A percentile compares a stretch with the other conserved stretches of the same genome.
Evolutionary conservation across 2,113 vertebrate genomes (phyloP).

Genomic region (Echinops telfairi): DNA sequence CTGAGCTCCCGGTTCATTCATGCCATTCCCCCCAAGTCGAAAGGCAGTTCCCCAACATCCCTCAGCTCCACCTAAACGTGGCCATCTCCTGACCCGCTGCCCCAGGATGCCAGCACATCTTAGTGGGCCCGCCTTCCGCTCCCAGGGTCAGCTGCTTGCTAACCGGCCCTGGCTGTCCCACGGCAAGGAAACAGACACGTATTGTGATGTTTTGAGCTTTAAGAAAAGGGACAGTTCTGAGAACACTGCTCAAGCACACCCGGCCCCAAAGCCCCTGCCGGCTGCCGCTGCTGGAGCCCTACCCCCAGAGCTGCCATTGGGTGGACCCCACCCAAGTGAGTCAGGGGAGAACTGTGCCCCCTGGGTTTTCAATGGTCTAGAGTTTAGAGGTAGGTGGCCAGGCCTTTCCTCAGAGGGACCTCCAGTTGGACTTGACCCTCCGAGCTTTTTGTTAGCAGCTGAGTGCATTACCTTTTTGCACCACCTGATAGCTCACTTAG

Average conservation of each 20-base stretch:
- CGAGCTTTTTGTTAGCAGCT: background rate
- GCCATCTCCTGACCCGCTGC: background rate
- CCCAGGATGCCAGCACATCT: background rate
- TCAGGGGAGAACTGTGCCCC: background rate
- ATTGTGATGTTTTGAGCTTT: background rate
- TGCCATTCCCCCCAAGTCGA: background rate
- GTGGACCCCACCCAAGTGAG: background rate
- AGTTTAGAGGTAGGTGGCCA: background rate
- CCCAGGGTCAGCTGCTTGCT: background rate
- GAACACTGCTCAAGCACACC: background rate
- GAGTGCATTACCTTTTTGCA: background rate
- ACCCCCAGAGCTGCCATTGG: background rate
- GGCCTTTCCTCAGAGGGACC: background rate
- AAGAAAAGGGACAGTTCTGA: background rate
- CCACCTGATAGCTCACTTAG: background rate
- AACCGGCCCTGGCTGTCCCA: background rate
- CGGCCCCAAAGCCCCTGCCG: background rate
- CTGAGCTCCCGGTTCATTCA: background rate
- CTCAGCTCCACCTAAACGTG: fast-evolving
- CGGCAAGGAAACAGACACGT: background rate
- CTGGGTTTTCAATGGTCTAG: background rate
- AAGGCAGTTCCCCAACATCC: background rate
- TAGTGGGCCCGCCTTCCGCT: background rate
- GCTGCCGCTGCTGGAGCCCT: background rate
- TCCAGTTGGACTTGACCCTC: background rate